Evolutionary conservation across 2,888 invertebrate species (phyloP), one percentile per base, ranked within the genome.

Genomic region (Andrena flavipes): DNA sequence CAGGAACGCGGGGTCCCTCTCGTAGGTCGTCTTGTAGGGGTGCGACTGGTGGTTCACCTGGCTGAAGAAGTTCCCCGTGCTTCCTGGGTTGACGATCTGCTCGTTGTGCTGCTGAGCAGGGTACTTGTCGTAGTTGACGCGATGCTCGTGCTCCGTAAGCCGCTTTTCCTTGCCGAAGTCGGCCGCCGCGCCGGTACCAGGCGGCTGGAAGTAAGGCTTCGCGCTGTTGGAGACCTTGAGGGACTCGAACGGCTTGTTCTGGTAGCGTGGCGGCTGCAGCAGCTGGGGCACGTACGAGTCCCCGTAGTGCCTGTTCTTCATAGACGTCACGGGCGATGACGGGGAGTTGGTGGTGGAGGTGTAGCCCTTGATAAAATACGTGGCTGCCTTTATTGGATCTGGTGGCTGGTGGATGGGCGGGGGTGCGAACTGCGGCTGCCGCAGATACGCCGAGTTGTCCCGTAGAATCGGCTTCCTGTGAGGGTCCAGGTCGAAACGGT

Each of bases 1-100:
- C 20, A 93, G 76, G 67, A 91, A 93, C 4, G 92, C 87, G 0
- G 92, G 93, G 67, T 93, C 91, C 26, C 92, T 88, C 70, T 93
- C 93, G 81, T 87, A 91, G 0, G 81, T 80, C 0, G 91, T 85
- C 72, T 93, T 92, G 72, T 91, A 92, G 26, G 85, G 84, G n/a
- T 89, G 89, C 0, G 88, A 16, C 0, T 91, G 91, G 65, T 93
- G 93, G 56, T 91, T 91, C 2, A 92, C 85, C 62, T 92, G 91
- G 48, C 90, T 91, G 80, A 89, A 93, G 75, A 89, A 93, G 49
- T 91, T 91, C 0, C 90, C 88, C 0, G 84, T 77, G 13, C 65
- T 80, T 0, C 82, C 85, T 0, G 80, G 76, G 7, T 54, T 77
- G n/a, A 83, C 20, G 0, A 84, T 35, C 63, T 89, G 90, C 8